Evolutionary conservation across 2,797 vertebrate species (phyloP).

Genomic region (Cygnus olor): DNA sequence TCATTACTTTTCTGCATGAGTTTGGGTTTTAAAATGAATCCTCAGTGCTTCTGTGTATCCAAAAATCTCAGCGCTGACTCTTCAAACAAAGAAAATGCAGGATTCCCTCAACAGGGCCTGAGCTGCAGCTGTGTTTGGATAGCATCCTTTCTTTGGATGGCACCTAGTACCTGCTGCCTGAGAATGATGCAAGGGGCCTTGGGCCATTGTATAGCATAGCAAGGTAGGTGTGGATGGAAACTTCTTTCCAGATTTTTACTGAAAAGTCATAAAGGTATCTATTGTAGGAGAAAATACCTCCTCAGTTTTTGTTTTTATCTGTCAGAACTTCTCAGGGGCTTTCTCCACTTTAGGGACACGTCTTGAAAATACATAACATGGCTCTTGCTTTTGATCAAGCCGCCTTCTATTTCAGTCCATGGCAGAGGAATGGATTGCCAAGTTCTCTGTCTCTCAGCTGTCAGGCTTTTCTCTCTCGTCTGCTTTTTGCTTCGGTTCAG

Average conservation of each 20-base stretch:
- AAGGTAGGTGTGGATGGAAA: not conserved
- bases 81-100: not conserved
- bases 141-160: not conserved
- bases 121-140: not conserved
- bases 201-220: accelerated
- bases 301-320: not conserved
- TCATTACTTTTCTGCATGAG: not conserved
- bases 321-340: not conserved
- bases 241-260: not conserved
- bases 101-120: not conserved
- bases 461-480: not conserved
- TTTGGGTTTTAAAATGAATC: not conserved
- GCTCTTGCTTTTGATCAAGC: not conserved
- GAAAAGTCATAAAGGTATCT: not conserved
- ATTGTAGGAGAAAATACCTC: not conserved
- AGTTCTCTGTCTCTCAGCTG: not conserved
- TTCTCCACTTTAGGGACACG: accelerated
- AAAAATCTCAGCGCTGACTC: not conserved
- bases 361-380: not conserved
- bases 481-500: not conserved
- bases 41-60: not conserved
- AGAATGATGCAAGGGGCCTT: not conserved
- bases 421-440: not conserved
- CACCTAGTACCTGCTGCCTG: not conserved
- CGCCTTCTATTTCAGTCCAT: not conserved